Evolutionary conservation across 1,140 invertebrate species (phyloP).

Genomic region (Trialeurodes vaporariorum): DNA sequence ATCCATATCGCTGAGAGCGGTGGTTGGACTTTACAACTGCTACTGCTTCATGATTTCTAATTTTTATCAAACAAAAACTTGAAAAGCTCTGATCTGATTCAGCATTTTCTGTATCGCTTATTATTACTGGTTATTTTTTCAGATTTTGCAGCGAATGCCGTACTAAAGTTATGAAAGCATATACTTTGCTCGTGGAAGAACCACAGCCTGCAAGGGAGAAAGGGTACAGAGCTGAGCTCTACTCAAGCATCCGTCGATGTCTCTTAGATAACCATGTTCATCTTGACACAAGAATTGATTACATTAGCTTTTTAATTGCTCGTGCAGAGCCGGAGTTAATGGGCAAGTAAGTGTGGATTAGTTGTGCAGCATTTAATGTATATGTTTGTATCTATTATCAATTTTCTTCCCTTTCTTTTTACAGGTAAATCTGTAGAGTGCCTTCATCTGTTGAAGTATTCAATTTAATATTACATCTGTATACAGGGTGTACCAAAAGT

Average conservation of each 20-base stretch:
- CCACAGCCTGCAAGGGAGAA: conserved; percentile 72
- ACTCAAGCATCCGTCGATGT: conserved; percentile 74
- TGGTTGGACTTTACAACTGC: too few species aligned
- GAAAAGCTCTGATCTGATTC: too few species aligned
- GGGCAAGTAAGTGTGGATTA: conserved; percentile 44
- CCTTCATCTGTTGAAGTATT: background rate
- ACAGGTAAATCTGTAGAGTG: too few species aligned
- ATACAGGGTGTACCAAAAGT: too few species aligned
- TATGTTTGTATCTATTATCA: conserved; percentile 12
- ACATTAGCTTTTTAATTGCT: conserved; percentile 72
- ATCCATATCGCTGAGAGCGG: too few species aligned
- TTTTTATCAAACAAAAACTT: too few species aligned
- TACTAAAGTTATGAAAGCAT: conserved; percentile 77
- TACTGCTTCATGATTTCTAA: too few species aligned
- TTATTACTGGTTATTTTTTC: too few species aligned
- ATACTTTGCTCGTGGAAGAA: conserved; percentile 73
- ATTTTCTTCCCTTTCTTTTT: conserved; percentile 13
- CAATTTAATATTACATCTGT: too few species aligned
- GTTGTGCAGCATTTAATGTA: conserved; percentile 2
- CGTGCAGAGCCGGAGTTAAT: conserved; percentile 80
- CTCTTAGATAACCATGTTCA: conserved; percentile 75
- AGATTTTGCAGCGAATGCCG: conserved; percentile 86
- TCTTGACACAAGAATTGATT: conserved; percentile 71
- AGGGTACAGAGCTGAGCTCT: conserved; percentile 73
- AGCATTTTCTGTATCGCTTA: too few species aligned